Evolutionary conservation across 2,888 invertebrate species (phyloP).

Genomic region (Patella pellucida): DNA sequence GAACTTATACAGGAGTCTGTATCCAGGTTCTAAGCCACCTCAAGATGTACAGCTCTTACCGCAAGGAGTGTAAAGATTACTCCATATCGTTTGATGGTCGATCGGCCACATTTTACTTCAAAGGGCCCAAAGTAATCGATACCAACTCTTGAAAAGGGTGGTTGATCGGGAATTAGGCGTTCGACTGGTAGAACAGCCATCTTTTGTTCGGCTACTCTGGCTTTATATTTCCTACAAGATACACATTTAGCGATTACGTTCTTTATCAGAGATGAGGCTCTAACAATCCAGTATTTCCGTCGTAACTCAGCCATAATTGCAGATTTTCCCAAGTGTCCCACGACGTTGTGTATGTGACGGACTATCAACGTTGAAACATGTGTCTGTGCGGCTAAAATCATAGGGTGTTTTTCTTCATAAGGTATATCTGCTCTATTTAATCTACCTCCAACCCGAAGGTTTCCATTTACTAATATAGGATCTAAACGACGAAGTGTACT

Average conservation of each 20-base stretch:
- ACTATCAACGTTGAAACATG: no score
- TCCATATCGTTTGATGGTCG: no score
- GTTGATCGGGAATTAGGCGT: slow-evolving; percentile 16
- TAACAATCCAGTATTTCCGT: slow-evolving; percentile 13
- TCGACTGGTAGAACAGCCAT: slow-evolving; percentile 33
- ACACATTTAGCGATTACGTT: slow-evolving; percentile 15
- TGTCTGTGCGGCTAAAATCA: no score
- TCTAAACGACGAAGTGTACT: background rate
- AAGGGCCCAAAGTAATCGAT: no score
- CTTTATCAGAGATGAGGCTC: slow-evolving; percentile 3
- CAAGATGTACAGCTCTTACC: no score
- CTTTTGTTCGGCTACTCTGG: slow-evolving; percentile 13
- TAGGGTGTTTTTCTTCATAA: no score
- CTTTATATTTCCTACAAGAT: slow-evolving; percentile 24
- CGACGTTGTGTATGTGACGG: background rate
- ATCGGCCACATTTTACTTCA: no score
- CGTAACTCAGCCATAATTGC: slow-evolving; percentile 3
- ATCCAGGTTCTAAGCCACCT: no score
- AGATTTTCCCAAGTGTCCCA: background rate
- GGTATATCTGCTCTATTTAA: no score
- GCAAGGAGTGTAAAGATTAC: no score
- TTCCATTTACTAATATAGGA: background rate
- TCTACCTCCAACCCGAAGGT: background rate
- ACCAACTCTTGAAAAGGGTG: no score
- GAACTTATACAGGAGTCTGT: no score